Evolutionary conservation across 2,113 vertebrate species (phyloP), one percentile per base, ranked within the genome.

Genomic region (Symphodus melops): DNA sequence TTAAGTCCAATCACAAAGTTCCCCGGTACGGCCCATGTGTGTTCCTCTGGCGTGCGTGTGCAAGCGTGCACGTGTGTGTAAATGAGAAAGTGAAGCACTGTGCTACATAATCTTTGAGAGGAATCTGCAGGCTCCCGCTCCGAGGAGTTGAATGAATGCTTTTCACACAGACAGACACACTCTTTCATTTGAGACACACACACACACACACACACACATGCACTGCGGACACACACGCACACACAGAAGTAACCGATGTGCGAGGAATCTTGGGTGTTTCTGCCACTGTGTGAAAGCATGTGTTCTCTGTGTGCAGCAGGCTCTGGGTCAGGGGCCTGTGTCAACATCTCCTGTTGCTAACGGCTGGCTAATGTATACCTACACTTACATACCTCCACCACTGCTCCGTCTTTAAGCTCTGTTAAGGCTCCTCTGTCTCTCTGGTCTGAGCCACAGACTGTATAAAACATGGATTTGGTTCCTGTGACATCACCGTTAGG

Each of bases 261-360:
- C 83, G 72, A 86, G 79, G 73, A 86, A 88, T 89, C 67, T 88
- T 12, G 53, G 5, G 60, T 72, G 83, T 81, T 79, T 33, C 77
- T 88, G 86, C 79, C 76, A 80, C 80, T 84, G 75, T 73, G 82
- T 83, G 68, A 88, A 85, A 86, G 85, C 83, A 83, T 84, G 82
- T 85, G 85, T 89, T 86, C 86, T 80, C 66, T 65, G 68, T 88
- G 70, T 72, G 73, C 25, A 39, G 71, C 1, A 56, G n/a, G 55
- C 67, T 68, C 71, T 36, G 58, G 72, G 75, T 82, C 79, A 72
- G 64, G 61, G 76, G 72, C 81, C 80, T 86, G 72, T 78, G 73
- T 90, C 83, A 89, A 88, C 80, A 86, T 78, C 46, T 54, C 56
- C 61, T 73, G 25, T 62, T 62, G 70, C 68, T 78, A 71, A 84